Conservation (phyloP, 1,140 invertebrate genomes). For the Anagrus nilaparvatae region DNA sequence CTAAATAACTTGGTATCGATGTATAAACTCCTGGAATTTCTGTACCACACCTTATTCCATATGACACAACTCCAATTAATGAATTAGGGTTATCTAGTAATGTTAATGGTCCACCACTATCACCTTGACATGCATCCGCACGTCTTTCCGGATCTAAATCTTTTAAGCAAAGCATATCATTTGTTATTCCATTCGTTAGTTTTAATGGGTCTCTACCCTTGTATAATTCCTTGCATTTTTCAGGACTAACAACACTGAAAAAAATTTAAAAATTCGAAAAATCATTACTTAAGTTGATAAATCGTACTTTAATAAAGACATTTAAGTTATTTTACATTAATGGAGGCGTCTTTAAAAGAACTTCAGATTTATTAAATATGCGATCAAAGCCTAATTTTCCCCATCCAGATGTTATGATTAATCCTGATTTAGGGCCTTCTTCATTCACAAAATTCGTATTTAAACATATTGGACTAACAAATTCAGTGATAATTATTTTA, state of each 20-base stretch:
- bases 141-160: slow-evolving; percentile 20
- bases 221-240: slow-evolving; percentile 18
- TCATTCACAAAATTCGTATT: too few species aligned
- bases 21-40: slow-evolving; percentile 58
- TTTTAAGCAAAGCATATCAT: slow-evolving; percentile 23
- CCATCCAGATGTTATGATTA: too few species aligned
- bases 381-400: too few species aligned
- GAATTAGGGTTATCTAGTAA: slow-evolving; percentile 23
- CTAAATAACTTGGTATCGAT: slow-evolving; percentile 52
- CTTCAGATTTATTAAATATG: too few species aligned
- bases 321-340: neutral
- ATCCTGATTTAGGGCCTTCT: too few species aligned
- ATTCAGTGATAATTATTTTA: too few species aligned
- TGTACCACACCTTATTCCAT: slow-evolving; percentile 54
- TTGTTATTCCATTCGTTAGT: slow-evolving; percentile 19
- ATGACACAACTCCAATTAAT: slow-evolving; percentile 58
- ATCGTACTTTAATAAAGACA: neutral
- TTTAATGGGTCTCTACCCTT: slow-evolving; percentile 11
- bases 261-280: slow-evolving; percentile 1
- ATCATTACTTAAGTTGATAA: too few species aligned
- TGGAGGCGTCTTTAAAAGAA: neutral
- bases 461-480: too few species aligned
- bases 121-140: slow-evolving; percentile 57
- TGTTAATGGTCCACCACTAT: slow-evolving; percentile 61
- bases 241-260: slow-evolving; percentile 18